Evolutionary conservation across 2,113 vertebrate genomes (phyloP), one percentile per base, ranked within the genome.

Genomic region (Orthonyx spaldingii): DNA sequence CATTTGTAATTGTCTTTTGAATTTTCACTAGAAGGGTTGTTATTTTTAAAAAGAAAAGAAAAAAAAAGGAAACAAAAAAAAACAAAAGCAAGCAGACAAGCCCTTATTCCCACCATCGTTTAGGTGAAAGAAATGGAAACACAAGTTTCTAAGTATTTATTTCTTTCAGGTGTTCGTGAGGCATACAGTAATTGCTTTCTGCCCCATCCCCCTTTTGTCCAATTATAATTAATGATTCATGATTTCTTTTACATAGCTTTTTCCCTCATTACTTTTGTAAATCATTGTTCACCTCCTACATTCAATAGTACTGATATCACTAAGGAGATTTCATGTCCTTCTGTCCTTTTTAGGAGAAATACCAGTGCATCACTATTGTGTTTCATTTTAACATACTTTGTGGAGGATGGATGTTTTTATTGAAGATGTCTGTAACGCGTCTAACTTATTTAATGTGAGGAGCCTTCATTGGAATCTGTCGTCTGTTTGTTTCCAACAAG

Each of bases 261-360:
- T 87, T 7, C 88, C 90, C 85, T 93, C 85, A 35, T 85, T 91
- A 64, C 85, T 85, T 96, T 83, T 0, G 68, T 93, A 94, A 96
- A 89, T 93, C 93, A 88, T 89, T 96, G 79, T 93, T 97, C 97
- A 93, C 93, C 95, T 98, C 94, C 88, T 94, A 60, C 88, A 70
- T 97, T 97, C 79, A 56, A 41, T 93, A 96, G 89, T 96, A 81
- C 94, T 96, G 95, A 94, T 96, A 95, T 95, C 95, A 93, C 95
- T 95, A 87, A 97, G 95, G 96, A 97, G 93, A 94, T 91, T 97
- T 92, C 82, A 66, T 95, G 84, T 96, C 96, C 93, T 97, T 90
- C 89, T 97, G 92, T 91, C 94, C 76, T 96, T 97, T 97, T 84
- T 97, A 97, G 96, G 96, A 96, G 95, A 96, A 96, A 64, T 56